phyloP scores from a whole-genome alignment of 2,888 invertebrate species.

The Drosophila histrio region DNA sequence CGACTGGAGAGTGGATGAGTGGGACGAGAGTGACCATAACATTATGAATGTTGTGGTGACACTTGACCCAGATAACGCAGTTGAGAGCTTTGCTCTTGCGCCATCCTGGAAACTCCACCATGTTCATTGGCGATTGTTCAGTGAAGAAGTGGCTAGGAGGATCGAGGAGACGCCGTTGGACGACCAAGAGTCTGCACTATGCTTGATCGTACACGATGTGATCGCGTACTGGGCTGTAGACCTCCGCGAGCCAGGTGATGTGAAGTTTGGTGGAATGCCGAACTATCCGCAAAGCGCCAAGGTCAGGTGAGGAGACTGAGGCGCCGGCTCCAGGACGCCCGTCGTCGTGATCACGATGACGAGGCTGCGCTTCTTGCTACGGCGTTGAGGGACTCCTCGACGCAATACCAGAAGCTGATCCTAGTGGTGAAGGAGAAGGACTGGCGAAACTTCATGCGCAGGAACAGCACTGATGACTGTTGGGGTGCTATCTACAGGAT shows the following conservation, averaged over 20 bases:
- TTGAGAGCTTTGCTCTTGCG: constrained; percentile 28
- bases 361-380: constrained; percentile 5
- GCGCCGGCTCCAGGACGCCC: constrained; percentile 21
- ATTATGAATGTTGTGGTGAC: constrained; percentile 21
- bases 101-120: constrained; percentile 13
- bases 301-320: constrained; percentile 23
- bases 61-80: constrained; percentile 1
- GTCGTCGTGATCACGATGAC: background rate
- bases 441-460: constrained; percentile 12
- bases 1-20: constrained; percentile 26
- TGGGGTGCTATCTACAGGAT: constrained; percentile 19
- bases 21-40: constrained; percentile 29
- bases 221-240: constrained; percentile 11
- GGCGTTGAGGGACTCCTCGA: background rate
- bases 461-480: background rate
- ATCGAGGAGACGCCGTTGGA: constrained; percentile 9
- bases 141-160: too few relatives aligned
- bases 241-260: background rate
- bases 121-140: constrained; percentile 16
- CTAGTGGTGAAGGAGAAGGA: constrained; percentile 11
- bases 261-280: constrained; percentile 21
- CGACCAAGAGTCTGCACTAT: constrained; percentile 12
- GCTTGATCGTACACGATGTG: constrained; percentile 10
- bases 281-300: constrained; percentile 2
- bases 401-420: constrained; percentile 17